Percentiles rank a stretch among this genome's conserved stretches.
These are phyloP conservation scores for Pipistrellus pipistrellus DNA, from an alignment of 2,797 vertebrate species.

Conservation along the genomic window DNA sequence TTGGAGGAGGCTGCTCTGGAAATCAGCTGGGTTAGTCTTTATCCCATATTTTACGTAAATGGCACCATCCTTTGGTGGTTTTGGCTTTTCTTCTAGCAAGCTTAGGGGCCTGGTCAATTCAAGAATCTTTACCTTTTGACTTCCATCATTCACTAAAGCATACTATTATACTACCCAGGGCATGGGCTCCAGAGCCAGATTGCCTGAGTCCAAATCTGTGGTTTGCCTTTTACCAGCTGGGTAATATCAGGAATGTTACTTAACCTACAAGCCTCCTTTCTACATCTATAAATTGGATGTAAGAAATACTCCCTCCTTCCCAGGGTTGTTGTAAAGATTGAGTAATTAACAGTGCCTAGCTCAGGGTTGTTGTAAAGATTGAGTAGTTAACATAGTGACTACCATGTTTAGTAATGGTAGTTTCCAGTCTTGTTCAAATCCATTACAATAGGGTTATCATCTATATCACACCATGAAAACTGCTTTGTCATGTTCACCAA, in stretches of 20 bases:
- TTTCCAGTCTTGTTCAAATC: not conserved
- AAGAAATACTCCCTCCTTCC: not conserved
- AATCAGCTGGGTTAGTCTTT: slow-evolving; percentile 34
- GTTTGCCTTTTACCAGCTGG: slow-evolving; percentile 1
- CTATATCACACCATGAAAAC: not conserved
- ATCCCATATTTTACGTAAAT: not conserved
- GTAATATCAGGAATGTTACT: not conserved
- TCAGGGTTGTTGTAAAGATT: not conserved
- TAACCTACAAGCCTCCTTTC: not conserved
- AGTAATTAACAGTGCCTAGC: not conserved
- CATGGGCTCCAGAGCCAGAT: not conserved
- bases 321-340: not conserved
- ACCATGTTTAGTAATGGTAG: not conserved
- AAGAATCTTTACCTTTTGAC: not conserved
- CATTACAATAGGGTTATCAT: not conserved
- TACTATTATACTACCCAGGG: not conserved
- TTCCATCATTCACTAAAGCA: not conserved
- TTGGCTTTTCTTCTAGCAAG: slow-evolving; percentile 4
- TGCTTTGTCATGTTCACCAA: not conserved
- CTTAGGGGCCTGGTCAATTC: not conserved
- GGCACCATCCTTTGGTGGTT: not conserved
- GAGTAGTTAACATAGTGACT: too few species aligned
- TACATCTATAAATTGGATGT: not conserved
- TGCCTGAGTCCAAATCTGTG: not conserved
- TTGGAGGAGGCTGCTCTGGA: not conserved